phyloP scores from a whole-genome alignment of 2,113 vertebrate species.

The Nansenia antarctica region DNA sequence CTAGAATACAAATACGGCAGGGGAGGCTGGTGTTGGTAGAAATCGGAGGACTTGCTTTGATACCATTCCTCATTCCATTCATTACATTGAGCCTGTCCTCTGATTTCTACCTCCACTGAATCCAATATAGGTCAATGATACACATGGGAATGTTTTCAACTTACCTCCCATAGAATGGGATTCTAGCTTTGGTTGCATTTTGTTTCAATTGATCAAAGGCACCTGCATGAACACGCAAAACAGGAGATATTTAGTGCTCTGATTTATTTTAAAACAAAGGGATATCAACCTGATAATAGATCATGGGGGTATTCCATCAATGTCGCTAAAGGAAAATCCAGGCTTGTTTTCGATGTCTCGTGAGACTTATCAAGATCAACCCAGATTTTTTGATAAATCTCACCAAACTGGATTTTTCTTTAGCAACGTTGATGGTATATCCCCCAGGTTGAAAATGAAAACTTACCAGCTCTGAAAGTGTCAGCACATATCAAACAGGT shows the following conservation, averaged over 20 bases:
- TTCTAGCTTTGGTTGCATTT: slow-evolving; percentile 99
- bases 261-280: background rate
- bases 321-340: no score
- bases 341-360: no score
- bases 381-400: no score
- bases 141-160: slow-evolving; percentile 16
- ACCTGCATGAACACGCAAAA: slow-evolving; percentile 69
- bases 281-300: background rate
- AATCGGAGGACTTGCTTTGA: no score
- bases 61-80: no score
- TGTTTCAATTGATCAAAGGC: slow-evolving; percentile 99
- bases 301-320: no score
- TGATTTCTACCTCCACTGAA: background rate
- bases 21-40: no score
- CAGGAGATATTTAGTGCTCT: background rate
- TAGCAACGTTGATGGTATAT: no score
- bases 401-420: no score
- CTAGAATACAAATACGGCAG: background rate
- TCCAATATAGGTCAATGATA: background rate
- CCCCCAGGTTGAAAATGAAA: background rate
- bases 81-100: no score
- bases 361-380: no score
- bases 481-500: slow-evolving; percentile 98
- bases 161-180: slow-evolving; percentile 98
- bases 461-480: slow-evolving; percentile 96